These are phyloP conservation scores for Oscheius sp. DNA, from an alignment of 2,888 invertebrate species.

Conservation along the genomic window DNA sequence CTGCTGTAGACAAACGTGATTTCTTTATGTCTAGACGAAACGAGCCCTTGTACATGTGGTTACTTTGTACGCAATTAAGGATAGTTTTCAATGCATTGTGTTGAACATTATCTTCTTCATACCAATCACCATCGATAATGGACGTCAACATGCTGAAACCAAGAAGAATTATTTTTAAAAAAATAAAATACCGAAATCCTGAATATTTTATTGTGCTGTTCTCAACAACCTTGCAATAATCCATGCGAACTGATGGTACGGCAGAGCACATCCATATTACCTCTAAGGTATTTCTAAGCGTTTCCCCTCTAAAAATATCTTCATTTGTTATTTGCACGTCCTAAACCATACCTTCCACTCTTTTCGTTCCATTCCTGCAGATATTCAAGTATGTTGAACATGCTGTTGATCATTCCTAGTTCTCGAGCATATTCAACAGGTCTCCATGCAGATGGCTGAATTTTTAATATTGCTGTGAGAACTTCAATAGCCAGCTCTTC, in stretches of 20 bases:
- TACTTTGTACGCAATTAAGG: neutral
- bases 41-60: constrained; percentile 13
- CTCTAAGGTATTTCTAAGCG: constrained; percentile 84
- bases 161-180: neutral
- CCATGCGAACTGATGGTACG: constrained; percentile 37
- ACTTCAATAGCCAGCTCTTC: constrained; percentile 87
- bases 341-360: constrained; percentile 29
- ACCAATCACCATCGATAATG: constrained; percentile 14
- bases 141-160: neutral
- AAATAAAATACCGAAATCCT: neutral
- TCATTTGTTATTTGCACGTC: neutral
- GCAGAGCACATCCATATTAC: constrained; percentile 83
- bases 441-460: constrained; percentile 79
- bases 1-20: neutral
- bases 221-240: constrained; percentile 25
- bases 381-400: constrained; percentile 83
- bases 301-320: constrained; percentile 77
- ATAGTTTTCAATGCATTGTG: neutral
- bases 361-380: constrained; percentile 39
- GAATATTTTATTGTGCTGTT: neutral
- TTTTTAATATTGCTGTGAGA: constrained; percentile 79
- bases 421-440: constrained; percentile 89
- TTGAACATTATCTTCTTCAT: constrained; percentile 23
- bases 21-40: constrained; percentile 7
- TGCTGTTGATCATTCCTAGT: constrained; percentile 82